A percentile compares a stretch with the other conserved stretches of the same genome.
Evolutionary conservation across 2,888 invertebrate genomes (phyloP).

Genomic region (Eristalinus sepulchralis): DNA sequence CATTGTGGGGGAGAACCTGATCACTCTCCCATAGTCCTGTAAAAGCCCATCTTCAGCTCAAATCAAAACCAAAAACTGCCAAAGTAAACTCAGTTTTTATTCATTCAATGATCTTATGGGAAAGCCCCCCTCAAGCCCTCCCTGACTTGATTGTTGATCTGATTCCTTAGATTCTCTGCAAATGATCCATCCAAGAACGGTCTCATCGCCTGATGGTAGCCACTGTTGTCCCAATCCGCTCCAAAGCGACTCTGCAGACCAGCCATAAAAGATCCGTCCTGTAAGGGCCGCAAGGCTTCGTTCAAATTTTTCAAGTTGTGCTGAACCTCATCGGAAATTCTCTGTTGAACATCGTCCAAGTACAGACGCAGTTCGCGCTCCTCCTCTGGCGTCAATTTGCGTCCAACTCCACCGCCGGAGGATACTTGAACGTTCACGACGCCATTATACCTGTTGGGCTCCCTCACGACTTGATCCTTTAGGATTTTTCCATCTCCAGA

Average conservation of each 20-base stretch:
- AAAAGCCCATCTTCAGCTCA: background rate
- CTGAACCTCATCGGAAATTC: background rate
- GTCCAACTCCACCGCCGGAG: slow-evolving; percentile 10
- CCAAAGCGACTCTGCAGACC: background rate
- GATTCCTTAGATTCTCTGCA: background rate
- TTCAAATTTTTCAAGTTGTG: background rate
- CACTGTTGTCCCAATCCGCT: background rate
- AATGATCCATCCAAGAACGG: background rate
- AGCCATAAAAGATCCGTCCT: background rate
- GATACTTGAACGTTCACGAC: slow-evolving; percentile 15
- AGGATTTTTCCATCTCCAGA: background rate
- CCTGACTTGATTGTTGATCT: background rate
- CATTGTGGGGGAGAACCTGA: too few species aligned
- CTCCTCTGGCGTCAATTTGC: slow-evolving; percentile 49
- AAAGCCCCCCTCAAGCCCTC: background rate
- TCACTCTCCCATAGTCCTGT: too few species aligned
- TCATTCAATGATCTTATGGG: background rate
- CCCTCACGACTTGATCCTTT: background rate
- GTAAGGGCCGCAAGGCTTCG: background rate
- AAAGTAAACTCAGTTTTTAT: background rate
- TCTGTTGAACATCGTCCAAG: background rate
- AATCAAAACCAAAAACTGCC: background rate
- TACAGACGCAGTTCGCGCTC: background rate
- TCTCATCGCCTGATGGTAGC: background rate
- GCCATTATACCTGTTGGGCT: background rate